Evolutionary conservation across 2,113 vertebrate genomes (phyloP), one percentile per base, ranked within the genome.

Genomic region (Aldabrachelys gigantea): DNA sequence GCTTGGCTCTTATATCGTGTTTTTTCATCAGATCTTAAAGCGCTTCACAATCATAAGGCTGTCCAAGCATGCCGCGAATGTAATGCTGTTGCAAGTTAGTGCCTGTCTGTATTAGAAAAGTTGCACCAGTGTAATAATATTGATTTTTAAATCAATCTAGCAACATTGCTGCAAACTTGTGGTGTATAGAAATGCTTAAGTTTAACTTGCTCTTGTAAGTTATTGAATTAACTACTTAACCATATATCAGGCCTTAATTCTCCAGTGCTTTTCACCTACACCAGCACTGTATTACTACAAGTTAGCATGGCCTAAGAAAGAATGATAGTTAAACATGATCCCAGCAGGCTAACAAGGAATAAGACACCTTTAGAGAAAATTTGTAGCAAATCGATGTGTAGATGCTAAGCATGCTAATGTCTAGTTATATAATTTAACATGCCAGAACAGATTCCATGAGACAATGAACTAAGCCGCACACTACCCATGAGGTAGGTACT

Each of bases 171-270:
- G 7, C 62, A 65, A 62, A 62, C 13, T 29, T 31, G 84, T 89
- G 25, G 49, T 21, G 25, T 13, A 62, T 3, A 90, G 17, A 14
- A 6, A 21, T 11, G 10, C 16, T 88, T 90, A 54, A 92, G 78
- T 50, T n/a, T 86, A 79, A 6, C 2, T 8, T 89, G 0, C 89
- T 86, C 22, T 14, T 78, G 14, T 80, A 83, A 88, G 56, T 75
- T 85, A 84, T 5, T 88, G 49, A 91, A 75, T 17, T 17, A 27
- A 88, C 90, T 90, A 14, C 14, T 86, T 84, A 75, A 29, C 57
- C 95, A 91, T 21, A 21, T 47, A 0, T 50, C 5, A 79, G 92
- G 35, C 62, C 38, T 24, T 50, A 57, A 2, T 29, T 93, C n/a
- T 80, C 17, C 8, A n/a, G 3, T 31, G 41, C 8, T 82, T 86